Base-by-base conservation (phyloP, 2,797 vertebrate genomes). In the Acrocephalus scirpaceus region DNA sequence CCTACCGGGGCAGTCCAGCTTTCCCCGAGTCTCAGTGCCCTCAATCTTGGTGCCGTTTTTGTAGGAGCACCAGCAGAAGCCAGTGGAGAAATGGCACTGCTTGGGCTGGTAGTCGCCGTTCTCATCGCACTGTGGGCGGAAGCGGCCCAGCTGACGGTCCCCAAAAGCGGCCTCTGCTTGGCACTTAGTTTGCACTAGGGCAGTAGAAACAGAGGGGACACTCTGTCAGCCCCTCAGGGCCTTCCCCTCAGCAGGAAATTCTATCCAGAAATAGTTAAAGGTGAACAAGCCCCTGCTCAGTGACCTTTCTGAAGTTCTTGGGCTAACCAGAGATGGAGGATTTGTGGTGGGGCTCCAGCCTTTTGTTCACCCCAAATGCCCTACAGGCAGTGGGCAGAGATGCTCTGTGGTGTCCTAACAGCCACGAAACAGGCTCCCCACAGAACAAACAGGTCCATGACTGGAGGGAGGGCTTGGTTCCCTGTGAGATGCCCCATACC, bases 51-150 rank as follows among this genome's bases (percentile, higher is more conserved):
- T 96, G 95, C 99, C 99, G 2, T 97, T 96, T 93, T 96, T 96
- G 94, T 99, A 98, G 97, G 98, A 98, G 58, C 99, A 99, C 99
- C 99, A 99, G 98, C 99, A 99, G 97, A 78, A 99, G 75, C 99
- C 98, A 0, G 98, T 99, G 97, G 98, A 91, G 78, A 90, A 82
- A 96, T 97, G 97, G 98, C 99, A 99, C 98, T 99, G 99, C 94
- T 97, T 97, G 89, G 99, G 97, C 93, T 77, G 50, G 98, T 98
- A 99, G 97, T 97, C 96, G 13, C 99, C 99, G 19, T 98, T 94
- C 95, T 98, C 96, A 36, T 99, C 99, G 10, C 99, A 99, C 96
- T 98, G 93, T 2, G 99, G 99, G 83, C 17, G 93, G 98, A 88
- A 99, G 61, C 0, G 45, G 10, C 99, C 99, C 1, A 97, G 97